phyloP scores from a whole-genome alignment of 2,113 vertebrate genomes.

The Sus scrofa region T2T-Sscrofa CM000827.6:76744001-76744500 shows the following conservation, averaged over 20 bases:
- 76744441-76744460: constrained; percentile 19
- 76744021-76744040: background rate
- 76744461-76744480: background rate
- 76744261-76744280: background rate
- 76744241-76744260: background rate
- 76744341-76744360: constrained; percentile 43
- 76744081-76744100: background rate
- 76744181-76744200: constrained; percentile 33
- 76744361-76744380: constrained; percentile 19
- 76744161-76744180: background rate
- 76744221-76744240: background rate
- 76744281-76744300: background rate
- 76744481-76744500: background rate
- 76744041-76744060: background rate
- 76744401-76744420: constrained; percentile 27
- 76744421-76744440: constrained; percentile 37
- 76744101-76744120: background rate
- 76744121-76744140: background rate
- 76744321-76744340: constrained; percentile 13
- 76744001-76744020: background rate
- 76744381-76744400: constrained; percentile 31
- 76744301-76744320: background rate
- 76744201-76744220: background rate
- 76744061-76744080: background rate
- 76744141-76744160: background rate